A percentile compares a stretch with the other conserved stretches of the same genome.
These are phyloP conservation scores for Meloe dianella DNA, from an alignment of 2,888 invertebrate species.

Conservation along the genomic window DNA sequence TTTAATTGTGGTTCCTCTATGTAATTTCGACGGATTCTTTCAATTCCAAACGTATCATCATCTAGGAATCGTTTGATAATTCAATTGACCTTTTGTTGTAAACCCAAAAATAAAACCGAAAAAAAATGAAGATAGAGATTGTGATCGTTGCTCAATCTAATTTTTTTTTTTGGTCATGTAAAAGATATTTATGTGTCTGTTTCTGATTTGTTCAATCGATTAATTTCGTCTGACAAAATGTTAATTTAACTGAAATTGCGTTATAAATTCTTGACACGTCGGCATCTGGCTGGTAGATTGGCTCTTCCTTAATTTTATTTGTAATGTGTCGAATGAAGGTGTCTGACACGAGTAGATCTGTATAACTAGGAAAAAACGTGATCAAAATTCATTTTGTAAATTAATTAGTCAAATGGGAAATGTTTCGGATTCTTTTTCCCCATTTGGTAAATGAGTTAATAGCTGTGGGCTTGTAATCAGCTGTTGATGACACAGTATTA, in stretches of 20 bases:
- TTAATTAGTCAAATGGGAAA: neutral
- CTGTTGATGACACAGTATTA: neutral
- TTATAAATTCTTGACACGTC: neutral
- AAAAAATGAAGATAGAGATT: neutral
- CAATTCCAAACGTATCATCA: neutral
- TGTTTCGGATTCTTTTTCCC: neutral
- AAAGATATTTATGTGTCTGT: neutral
- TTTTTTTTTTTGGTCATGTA: neutral
- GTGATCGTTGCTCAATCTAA: conserved; percentile 26
- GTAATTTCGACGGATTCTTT: neutral
- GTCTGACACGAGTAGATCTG: neutral
- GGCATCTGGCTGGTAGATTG: neutral
- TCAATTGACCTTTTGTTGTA: conserved; percentile 32
- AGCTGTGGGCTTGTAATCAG: neutral
- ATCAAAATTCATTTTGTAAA: neutral
- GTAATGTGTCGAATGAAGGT: neutral
- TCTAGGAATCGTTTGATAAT: conserved; percentile 23
- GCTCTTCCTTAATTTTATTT: conserved; percentile 3
- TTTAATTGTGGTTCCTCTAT: neutral
- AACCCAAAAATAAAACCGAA: neutral
- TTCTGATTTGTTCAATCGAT: neutral
- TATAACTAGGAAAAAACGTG: neutral
- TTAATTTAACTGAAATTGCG: neutral
- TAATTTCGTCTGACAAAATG: neutral
- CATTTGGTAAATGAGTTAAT: neutral